These are phyloP conservation scores for Trachemys scripta DNA, from an alignment of 2,113 vertebrate species.

Conservation along the genomic window DNA sequence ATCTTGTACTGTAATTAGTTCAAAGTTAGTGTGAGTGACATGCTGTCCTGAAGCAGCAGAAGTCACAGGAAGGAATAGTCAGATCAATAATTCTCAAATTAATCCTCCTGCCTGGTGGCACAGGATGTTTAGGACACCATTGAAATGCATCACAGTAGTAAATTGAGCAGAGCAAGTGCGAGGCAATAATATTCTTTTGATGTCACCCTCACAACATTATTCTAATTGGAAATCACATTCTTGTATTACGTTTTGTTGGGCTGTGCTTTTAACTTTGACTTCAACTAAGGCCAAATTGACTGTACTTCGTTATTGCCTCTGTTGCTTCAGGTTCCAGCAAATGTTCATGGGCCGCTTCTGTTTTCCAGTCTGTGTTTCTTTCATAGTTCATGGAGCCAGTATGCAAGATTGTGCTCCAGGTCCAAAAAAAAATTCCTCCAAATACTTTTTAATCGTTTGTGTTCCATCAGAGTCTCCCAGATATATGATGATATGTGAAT, in stretches of 20 bases:
- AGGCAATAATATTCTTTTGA: conserved; percentile 18
- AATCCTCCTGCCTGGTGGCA: conserved; percentile 18
- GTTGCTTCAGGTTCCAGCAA: conserved; percentile 68
- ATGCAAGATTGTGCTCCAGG: conserved; percentile 48
- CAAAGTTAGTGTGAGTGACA: not conserved
- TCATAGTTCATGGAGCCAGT: conserved; percentile 57
- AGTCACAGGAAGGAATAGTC: not conserved
- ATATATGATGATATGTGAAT: conserved; percentile 44
- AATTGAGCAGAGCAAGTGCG: conserved; percentile 1
- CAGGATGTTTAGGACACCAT: conserved; percentile 32
- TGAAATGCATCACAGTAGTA: not conserved
- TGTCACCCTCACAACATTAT: not conserved
- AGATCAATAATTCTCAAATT: not conserved
- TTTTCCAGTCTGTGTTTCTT: conserved; percentile 51
- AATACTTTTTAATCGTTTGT: conserved; percentile 51
- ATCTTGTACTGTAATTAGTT: not conserved
- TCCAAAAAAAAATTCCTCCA: conserved; percentile 12
- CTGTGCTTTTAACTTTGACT: conserved; percentile 46
- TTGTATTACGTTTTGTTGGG: conserved; percentile 10
- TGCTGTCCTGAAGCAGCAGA: not conserved
- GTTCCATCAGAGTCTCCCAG: conserved; percentile 30
- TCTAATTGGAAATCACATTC: conserved; percentile 29
- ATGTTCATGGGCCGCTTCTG: conserved; percentile 24
- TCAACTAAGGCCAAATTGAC: conserved; percentile 60
- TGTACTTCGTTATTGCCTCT: conserved; percentile 56